Percentiles rank a stretch among this genome's conserved stretches.
These are phyloP conservation scores for Misgurnus mizolepis DNA, from an alignment of 2,113 vertebrate species.

Conservation along the genomic window DNA sequence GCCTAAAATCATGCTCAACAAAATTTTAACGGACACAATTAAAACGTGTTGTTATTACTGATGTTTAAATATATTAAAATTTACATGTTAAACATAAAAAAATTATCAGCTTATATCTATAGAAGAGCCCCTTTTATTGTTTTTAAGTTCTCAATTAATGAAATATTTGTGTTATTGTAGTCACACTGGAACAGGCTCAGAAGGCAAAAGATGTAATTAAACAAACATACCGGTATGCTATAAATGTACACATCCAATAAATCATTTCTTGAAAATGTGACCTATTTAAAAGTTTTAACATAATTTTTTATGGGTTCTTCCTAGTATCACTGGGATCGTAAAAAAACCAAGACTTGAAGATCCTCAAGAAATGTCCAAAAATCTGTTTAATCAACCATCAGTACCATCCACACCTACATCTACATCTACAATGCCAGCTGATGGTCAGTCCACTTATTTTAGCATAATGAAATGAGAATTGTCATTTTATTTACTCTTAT, in stretches of 20 bases:
- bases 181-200: neutral
- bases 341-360: neutral
- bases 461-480: neutral
- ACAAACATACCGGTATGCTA: neutral
- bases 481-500: neutral
- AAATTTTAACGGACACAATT: too few species aligned
- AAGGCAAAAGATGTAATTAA: neutral
- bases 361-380: neutral
- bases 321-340: neutral
- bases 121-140: too few species aligned
- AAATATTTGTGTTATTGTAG: neutral
- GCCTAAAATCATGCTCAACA: too few species aligned
- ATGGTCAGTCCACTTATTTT: neutral
- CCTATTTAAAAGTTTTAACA: neutral
- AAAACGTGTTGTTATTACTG: too few species aligned
- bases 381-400: neutral
- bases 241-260: neutral
- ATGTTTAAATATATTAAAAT: too few species aligned
- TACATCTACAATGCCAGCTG: neutral
- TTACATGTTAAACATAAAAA: too few species aligned
- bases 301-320: neutral
- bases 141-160: neutral
- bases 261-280: neutral
- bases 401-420: neutral
- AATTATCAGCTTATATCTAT: too few species aligned